phyloP scores from a whole-genome alignment of 2,888 invertebrate species.

The Drosophila dives region DNA sequence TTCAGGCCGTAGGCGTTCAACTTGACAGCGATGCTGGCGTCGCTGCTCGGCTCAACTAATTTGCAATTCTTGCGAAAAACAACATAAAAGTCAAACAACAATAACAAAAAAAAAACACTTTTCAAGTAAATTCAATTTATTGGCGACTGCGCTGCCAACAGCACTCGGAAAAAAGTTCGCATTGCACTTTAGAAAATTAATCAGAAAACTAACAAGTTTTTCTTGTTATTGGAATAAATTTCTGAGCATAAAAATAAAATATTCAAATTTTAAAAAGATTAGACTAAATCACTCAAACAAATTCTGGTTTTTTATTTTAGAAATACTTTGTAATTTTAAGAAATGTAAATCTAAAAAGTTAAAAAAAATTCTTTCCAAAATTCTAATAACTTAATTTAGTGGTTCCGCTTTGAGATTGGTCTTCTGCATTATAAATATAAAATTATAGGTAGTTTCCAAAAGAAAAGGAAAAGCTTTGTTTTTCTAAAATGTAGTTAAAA shows the following conservation, averaged over 20 bases:
- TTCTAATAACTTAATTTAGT: background rate
- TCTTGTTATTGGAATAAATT: background rate
- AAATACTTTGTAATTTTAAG: background rate
- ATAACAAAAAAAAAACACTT: slow-evolving; percentile 45
- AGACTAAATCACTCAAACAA: no score
- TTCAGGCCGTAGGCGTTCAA: slow-evolving; percentile 66
- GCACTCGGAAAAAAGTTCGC: background rate
- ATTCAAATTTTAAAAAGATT: background rate
- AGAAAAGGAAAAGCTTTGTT: no score
- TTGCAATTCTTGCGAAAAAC: slow-evolving; percentile 78
- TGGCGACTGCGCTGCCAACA: slow-evolving; percentile 33
- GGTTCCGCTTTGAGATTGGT: no score
- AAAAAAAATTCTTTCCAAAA: background rate
- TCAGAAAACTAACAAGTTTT: background rate
- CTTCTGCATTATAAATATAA: no score
- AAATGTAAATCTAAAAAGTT: background rate
- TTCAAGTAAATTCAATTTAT: slow-evolving; percentile 65
- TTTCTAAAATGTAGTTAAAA: background rate
- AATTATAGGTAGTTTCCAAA: no score
- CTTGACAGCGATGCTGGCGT: slow-evolving; percentile 31
- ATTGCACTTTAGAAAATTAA: background rate
- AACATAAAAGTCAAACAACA: slow-evolving; percentile 41
- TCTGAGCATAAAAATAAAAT: background rate
- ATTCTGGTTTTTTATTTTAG: background rate
- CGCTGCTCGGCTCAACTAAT: slow-evolving; percentile 62